phyloP scores from a whole-genome alignment of 1,140 invertebrate species.

The Coenobita brevimanus region DNA sequence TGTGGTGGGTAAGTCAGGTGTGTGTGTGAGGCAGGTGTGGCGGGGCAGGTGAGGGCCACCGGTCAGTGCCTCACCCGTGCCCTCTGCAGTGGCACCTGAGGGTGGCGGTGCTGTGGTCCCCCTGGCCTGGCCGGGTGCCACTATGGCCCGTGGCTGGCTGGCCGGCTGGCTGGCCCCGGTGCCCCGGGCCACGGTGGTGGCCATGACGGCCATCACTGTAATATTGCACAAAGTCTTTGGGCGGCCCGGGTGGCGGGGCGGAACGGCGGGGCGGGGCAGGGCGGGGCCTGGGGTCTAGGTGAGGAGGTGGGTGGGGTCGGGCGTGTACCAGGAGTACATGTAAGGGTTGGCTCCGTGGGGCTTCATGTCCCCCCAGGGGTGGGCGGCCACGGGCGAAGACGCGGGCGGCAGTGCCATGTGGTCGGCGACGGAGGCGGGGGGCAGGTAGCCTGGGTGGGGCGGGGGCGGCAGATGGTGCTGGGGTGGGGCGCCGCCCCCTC shows the following conservation, averaged over 20 bases:
- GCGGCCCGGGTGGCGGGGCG: slow-evolving; percentile 5
- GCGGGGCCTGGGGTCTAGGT: slow-evolving; percentile 76
- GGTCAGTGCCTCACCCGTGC: too few species aligned
- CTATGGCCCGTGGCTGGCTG: too few species aligned
- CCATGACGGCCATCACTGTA: not conserved
- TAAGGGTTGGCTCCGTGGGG: slow-evolving; percentile 76
- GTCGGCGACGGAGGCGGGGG: slow-evolving; percentile 76
- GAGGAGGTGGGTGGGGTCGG: slow-evolving; percentile 81
- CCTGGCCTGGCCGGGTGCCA: too few species aligned
- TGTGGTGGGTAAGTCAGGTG: too few species aligned
- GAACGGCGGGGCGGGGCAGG: not conserved
- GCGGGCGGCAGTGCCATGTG: slow-evolving; percentile 76
- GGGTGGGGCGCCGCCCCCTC: slow-evolving; percentile 19
- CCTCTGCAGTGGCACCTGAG: too few species aligned
- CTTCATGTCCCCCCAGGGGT: slow-evolving; percentile 82
- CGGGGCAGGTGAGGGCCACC: too few species aligned
- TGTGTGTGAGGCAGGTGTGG: too few species aligned
- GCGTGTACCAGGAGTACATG: slow-evolving; percentile 85
- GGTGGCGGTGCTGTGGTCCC: too few species aligned
- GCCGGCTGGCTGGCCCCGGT: too few species aligned
- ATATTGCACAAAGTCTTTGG: slow-evolving; percentile 65
- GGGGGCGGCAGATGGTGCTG: slow-evolving; percentile 81
- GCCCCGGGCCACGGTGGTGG: too few species aligned
- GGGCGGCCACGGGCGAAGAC: slow-evolving; percentile 76
- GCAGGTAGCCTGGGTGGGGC: slow-evolving; percentile 77